A percentile compares a stretch with the other conserved stretches of the same genome.
phyloP scores from a whole-genome alignment of 2,888 invertebrate species.

The Diaperis boleti region DNA sequence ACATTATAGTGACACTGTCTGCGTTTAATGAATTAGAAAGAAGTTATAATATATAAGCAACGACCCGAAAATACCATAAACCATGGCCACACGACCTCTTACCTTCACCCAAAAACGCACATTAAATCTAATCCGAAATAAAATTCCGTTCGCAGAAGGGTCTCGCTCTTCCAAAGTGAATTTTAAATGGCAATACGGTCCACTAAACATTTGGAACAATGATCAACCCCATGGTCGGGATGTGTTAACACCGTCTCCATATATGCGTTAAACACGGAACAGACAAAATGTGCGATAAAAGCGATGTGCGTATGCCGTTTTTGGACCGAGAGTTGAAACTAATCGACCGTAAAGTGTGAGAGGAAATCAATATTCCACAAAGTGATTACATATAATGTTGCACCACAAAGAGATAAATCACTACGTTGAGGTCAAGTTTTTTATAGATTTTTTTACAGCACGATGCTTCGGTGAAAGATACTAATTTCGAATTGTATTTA shows the following conservation, averaged over 20 bases:
- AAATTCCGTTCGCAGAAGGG: not conserved
- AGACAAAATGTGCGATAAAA: conserved; percentile 39
- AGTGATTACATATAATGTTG: conserved; percentile 43
- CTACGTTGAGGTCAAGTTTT: not conserved
- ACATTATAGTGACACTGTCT: too few relatives aligned
- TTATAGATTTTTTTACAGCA: too few relatives aligned
- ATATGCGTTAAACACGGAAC: conserved; percentile 39
- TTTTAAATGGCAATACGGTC: conserved; percentile 48
- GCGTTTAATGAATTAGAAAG: too few relatives aligned
- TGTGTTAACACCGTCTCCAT: conserved; percentile 40
- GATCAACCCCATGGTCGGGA: conserved; percentile 41
- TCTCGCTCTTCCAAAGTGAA: conserved; percentile 44
- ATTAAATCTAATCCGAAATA: conserved; percentile 28
- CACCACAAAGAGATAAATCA: conserved; percentile 41
- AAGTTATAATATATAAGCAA: too few relatives aligned
- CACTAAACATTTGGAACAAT: conserved; percentile 49
- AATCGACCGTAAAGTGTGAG: conserved; percentile 49
- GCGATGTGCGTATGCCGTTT: conserved; percentile 41
- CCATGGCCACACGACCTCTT: too few relatives aligned
- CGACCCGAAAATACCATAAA: too few relatives aligned
- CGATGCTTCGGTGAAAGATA: too few relatives aligned
- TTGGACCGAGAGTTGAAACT: conserved; percentile 43
- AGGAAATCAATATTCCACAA: conserved; percentile 47
- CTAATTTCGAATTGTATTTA: too few relatives aligned
- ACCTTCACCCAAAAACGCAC: too few relatives aligned